A percentile compares a stretch with the other conserved stretches of the same genome.
phyloP scores from a whole-genome alignment of 1,140 invertebrate species.

The Pogonomyrmex barbatus region DNA sequence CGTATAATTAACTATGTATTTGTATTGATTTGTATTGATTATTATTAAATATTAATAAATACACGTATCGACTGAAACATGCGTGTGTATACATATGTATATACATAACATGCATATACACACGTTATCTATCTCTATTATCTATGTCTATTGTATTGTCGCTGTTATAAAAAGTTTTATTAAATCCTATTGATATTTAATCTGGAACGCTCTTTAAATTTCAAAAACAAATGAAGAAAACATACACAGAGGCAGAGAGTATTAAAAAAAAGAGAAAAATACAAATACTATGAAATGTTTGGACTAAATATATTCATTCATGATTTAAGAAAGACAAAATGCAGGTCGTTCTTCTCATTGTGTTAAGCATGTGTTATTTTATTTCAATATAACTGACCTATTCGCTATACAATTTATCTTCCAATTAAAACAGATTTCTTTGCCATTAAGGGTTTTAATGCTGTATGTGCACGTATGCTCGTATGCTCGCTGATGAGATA shows the following conservation, averaged over 20 bases:
- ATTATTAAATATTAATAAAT: conserved; percentile 1
- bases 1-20: background rate
- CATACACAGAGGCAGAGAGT: background rate
- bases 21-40: background rate
- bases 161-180: conserved; percentile 22
- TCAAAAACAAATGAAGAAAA: conserved; percentile 13
- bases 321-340: conserved; percentile 75
- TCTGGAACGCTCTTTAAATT: conserved; percentile 18
- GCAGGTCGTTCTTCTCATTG: conserved; percentile 73
- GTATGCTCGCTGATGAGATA: conserved; percentile 61
- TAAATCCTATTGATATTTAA: background rate
- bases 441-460: conserved; percentile 69
- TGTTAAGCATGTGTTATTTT: conserved; percentile 80
- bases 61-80: background rate
- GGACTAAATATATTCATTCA: conserved; percentile 40
- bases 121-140: background rate
- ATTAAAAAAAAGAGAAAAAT: conserved; percentile 35
- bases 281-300: conserved; percentile 41
- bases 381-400: conserved; percentile 81
- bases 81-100: background rate
- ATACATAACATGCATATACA: background rate
- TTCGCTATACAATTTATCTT: conserved; percentile 82
- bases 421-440: conserved; percentile 77
- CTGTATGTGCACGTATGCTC: conserved; percentile 62
- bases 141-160: conserved; percentile 5